A percentile compares a stretch with the other conserved stretches of the same genome.
Conservation (phyloP, 2,888 invertebrate species). For the Chrysolina oricalcia region DNA sequence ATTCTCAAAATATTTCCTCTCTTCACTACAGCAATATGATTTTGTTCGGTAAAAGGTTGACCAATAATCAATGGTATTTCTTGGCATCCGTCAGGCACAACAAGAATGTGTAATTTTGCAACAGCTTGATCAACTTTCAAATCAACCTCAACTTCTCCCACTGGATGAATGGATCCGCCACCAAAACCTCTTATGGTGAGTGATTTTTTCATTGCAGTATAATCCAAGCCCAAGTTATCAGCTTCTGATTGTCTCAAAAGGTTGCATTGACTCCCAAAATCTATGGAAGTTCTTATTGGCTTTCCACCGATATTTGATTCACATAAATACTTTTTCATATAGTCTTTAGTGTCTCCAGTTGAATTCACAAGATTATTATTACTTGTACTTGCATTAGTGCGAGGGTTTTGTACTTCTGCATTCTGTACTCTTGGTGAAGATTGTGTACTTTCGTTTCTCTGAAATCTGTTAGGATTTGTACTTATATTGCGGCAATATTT, state of each 20-base stretch:
- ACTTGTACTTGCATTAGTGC: too few relatives aligned
- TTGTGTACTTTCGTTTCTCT: too few relatives aligned
- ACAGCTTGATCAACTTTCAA: background rate
- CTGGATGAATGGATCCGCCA: background rate
- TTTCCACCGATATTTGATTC: background rate
- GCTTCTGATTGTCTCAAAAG: background rate
- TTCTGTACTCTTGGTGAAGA: too few relatives aligned
- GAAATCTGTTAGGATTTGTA: background rate
- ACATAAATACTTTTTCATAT: background rate
- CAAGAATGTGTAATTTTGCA: background rate
- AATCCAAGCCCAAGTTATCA: too few relatives aligned
- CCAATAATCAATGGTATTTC: slow-evolving; percentile 29
- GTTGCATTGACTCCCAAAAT: background rate
- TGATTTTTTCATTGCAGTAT: background rate
- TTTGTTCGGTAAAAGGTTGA: slow-evolving; percentile 25
- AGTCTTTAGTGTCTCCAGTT: too few relatives aligned
- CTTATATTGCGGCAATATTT: background rate
- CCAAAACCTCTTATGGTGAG: background rate
- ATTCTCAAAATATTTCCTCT: background rate
- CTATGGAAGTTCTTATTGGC: too few relatives aligned
- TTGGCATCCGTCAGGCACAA: background rate
- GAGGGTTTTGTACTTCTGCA: too few relatives aligned
- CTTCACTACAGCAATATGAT: background rate
- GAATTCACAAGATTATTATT: too few relatives aligned
- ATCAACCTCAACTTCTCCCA: background rate